Evolutionary conservation across 2,888 invertebrate genomes (phyloP).

Genomic region (Trissolcus brochymenae): DNA sequence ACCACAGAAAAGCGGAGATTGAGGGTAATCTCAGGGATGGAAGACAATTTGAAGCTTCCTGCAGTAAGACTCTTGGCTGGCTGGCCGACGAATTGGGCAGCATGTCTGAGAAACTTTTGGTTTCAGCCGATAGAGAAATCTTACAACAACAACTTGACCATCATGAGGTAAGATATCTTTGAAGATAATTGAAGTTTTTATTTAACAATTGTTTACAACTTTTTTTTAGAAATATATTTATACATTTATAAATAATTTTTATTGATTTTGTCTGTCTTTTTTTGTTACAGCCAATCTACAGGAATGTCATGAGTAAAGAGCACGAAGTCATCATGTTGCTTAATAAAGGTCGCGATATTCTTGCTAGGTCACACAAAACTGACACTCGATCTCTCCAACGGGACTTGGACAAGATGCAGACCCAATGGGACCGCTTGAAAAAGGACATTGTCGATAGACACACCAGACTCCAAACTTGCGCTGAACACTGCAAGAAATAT

Average conservation of each 20-base stretch:
- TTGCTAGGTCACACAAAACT: constrained; percentile 75
- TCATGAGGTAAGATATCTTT: constrained; percentile 80
- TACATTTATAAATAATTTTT: neutral
- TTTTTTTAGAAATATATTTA: neutral
- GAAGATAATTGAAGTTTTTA: too few relatives aligned
- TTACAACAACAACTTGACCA: constrained; percentile 91
- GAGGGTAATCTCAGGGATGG: constrained; percentile 92
- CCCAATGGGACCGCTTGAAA: constrained; percentile 94
- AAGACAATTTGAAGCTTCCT: constrained; percentile 91
- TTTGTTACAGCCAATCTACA: constrained; percentile 84
- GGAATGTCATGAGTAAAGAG: constrained; percentile 91
- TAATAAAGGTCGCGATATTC: constrained; percentile 89
- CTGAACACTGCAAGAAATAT: constrained; percentile 93
- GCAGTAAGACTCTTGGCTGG: constrained; percentile 94
- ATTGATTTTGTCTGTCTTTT: neutral
- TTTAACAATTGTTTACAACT: too few relatives aligned
- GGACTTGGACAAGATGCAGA: constrained; percentile 92
- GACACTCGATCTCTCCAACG: constrained; percentile 83
- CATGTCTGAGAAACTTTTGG: constrained; percentile 85
- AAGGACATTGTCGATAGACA: constrained; percentile 92
- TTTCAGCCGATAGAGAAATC: constrained; percentile 90
- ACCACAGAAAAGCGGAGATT: constrained; percentile 92
- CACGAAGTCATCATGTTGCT: constrained; percentile 96
- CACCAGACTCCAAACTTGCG: constrained; percentile 89
- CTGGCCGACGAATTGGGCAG: constrained; percentile 87